Evolutionary conservation across 2,888 invertebrate species (phyloP).

Genomic region (Priocnemis perturbator): DNA sequence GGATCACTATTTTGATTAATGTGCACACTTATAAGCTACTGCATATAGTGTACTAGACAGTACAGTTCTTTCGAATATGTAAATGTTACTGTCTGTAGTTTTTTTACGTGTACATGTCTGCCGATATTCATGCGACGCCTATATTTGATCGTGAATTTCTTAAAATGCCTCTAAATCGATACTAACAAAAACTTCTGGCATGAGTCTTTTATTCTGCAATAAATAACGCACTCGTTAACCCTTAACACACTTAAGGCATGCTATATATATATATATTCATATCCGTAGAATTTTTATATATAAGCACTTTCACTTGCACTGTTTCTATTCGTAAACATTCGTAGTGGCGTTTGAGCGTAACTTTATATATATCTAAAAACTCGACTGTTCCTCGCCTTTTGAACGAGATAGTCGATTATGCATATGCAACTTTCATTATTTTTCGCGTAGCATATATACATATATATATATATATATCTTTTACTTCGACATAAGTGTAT

Average conservation of each 20-base stretch:
- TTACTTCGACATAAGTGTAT: constrained; percentile 5
- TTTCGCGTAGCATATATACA: constrained; percentile 13
- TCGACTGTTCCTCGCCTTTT: constrained; percentile 8
- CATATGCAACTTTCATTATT: constrained; percentile 37
- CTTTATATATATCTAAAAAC: constrained; percentile 25
- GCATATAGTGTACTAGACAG: too few relatives aligned
- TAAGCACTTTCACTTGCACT: constrained; percentile 62
- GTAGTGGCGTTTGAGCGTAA: constrained; percentile 30
- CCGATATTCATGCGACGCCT: constrained; percentile 7
- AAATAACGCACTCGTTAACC: constrained; percentile 63
- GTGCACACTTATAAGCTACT: too few relatives aligned
- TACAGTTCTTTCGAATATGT: too few relatives aligned
- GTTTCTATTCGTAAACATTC: constrained; percentile 34
- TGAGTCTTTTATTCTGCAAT: constrained; percentile 56
- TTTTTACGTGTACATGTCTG: too few relatives aligned
- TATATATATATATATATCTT: not conserved
- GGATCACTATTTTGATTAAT: too few relatives aligned
- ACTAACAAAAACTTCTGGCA: constrained; percentile 48
- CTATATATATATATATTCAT: constrained; percentile 30
- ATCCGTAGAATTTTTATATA: constrained; percentile 56
- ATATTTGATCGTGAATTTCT: constrained; percentile 10
- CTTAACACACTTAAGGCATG: constrained; percentile 70
- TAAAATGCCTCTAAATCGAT: constrained; percentile 7
- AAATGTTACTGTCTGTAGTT: too few relatives aligned
- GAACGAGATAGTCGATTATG: constrained; percentile 29